Percentiles rank a stretch among this genome's conserved stretches.
These are phyloP conservation scores for Anorthoa munda DNA, from an alignment of 2,888 invertebrate genomes.

Conservation along the genomic window DNA sequence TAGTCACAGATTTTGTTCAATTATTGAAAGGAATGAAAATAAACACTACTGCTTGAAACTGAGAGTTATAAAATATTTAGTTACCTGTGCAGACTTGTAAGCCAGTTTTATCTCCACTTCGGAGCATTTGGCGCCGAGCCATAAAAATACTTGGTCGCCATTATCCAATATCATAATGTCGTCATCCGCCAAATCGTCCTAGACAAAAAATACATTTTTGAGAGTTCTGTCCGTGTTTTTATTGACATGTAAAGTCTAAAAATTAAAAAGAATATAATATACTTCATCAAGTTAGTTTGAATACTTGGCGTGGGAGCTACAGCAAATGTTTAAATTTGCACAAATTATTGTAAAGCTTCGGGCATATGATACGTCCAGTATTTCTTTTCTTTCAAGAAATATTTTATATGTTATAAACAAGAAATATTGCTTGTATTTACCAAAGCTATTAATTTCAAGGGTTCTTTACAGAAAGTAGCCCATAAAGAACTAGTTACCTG, in stretches of 20 bases:
- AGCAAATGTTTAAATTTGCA: no score
- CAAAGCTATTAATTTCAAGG: not conserved
- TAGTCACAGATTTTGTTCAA: not conserved
- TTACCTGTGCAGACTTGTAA: slow-evolving; percentile 99
- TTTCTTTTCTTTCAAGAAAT: not conserved
- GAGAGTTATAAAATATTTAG: not conserved
- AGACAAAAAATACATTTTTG: slow-evolving; percentile 39
- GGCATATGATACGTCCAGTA: not conserved
- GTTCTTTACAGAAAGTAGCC: no score
- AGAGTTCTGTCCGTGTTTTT: not conserved
- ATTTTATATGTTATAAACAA: not conserved
- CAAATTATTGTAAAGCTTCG: not conserved
- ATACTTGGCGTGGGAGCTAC: no score
- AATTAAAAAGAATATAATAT: not conserved
- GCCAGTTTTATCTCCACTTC: slow-evolving; percentile 99
- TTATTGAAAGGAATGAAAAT: not conserved
- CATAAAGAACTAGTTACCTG: slow-evolving; percentile 91
- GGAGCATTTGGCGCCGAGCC: slow-evolving; percentile 99
- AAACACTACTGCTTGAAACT: not conserved
- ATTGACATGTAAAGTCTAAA: not conserved
- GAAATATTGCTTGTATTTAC: not conserved
- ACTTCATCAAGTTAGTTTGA: not conserved
- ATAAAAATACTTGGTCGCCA: slow-evolving; percentile 99
- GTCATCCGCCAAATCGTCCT: slow-evolving; percentile 99
- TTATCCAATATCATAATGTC: slow-evolving; percentile 99